Conservation (phyloP, 64 coral and sea anemone genomes). For the Astreopora myriophthalma region DNA sequence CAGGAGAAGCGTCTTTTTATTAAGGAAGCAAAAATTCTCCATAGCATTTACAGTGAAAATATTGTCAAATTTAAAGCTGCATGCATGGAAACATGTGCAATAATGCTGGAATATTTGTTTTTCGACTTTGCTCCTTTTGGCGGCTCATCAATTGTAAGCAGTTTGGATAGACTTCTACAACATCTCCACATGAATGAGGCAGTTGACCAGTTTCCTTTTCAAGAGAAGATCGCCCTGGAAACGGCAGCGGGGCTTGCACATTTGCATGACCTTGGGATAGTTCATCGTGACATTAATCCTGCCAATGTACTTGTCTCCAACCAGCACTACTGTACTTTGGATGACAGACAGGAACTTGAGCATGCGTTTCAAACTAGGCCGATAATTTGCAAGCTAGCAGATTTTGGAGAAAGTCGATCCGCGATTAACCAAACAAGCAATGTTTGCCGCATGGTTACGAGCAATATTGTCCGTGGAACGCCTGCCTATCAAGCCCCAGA, state of each 20-base stretch:
- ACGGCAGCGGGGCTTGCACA: too few species aligned
- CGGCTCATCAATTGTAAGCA: not conserved
- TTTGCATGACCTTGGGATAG: too few species aligned
- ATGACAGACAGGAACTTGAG: not conserved
- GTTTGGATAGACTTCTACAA: slow-evolving; percentile 11
- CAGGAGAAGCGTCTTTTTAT: not conserved
- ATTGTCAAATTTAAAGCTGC: not conserved
- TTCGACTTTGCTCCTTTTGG: slow-evolving; percentile 64
- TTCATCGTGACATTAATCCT: too few species aligned
- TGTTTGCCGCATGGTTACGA: slow-evolving; percentile 37
- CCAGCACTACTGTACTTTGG: slow-evolving; percentile 47
- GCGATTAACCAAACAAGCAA: slow-evolving; percentile 12
- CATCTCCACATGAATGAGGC: slow-evolving; percentile 62
- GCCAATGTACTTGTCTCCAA: too few species aligned
- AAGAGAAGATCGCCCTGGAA: too few species aligned
- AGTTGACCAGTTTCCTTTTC: too few species aligned
- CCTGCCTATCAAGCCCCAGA: slow-evolving; percentile 58
- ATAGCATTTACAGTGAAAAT: not conserved
- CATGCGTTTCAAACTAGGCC: slow-evolving; percentile 26
- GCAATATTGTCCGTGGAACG: slow-evolving; percentile 51
- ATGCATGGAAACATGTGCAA: not conserved
- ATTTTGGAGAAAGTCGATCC: slow-evolving; percentile 68
- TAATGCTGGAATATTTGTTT: slow-evolving; percentile 72
- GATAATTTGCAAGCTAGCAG: too few species aligned
- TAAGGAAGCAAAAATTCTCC: not conserved